Conservation (phyloP, 2,113 vertebrate species). For the Verasper variegatus region DNA sequence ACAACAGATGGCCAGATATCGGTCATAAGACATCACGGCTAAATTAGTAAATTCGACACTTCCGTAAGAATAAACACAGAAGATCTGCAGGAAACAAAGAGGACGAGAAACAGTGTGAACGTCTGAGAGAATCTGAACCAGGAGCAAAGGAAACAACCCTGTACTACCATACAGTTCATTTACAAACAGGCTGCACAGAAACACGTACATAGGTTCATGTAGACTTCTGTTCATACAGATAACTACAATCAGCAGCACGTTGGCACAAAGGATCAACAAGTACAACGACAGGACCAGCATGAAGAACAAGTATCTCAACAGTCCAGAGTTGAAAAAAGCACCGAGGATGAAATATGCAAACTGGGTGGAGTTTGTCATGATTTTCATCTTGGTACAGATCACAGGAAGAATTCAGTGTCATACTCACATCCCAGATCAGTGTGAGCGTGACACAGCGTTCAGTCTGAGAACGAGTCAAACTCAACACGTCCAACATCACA, state of each 20-base stretch:
- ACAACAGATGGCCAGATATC: slow-evolving; percentile 49
- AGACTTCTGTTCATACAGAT: slow-evolving; percentile 61
- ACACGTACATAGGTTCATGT: slow-evolving; percentile 73
- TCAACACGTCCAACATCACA: too few relatives aligned
- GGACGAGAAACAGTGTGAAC: background rate
- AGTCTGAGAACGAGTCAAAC: too few relatives aligned
- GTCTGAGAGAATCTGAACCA: slow-evolving; percentile 17
- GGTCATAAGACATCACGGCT: too few relatives aligned
- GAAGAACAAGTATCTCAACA: background rate
- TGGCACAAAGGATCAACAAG: background rate
- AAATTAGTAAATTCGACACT: slow-evolving; percentile 1
- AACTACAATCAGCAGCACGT: slow-evolving; percentile 29
- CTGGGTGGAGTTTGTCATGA: slow-evolving; percentile 18
- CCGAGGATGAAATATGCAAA: slow-evolving; percentile 16
- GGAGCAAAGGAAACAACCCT: slow-evolving; percentile 37
- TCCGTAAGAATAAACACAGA: background rate
- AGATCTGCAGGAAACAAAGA: slow-evolving; percentile 39
- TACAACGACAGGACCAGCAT: background rate
- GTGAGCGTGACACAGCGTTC: too few relatives aligned
- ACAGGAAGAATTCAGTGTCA: too few relatives aligned
- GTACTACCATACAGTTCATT: slow-evolving; percentile 68
- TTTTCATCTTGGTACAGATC: background rate
- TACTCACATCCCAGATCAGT: too few relatives aligned
- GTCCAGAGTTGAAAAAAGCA: background rate
- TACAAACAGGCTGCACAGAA: slow-evolving; percentile 61